Base-by-base conservation (phyloP, 2,797 vertebrate species). In the Cyclura pinguis region DNA sequence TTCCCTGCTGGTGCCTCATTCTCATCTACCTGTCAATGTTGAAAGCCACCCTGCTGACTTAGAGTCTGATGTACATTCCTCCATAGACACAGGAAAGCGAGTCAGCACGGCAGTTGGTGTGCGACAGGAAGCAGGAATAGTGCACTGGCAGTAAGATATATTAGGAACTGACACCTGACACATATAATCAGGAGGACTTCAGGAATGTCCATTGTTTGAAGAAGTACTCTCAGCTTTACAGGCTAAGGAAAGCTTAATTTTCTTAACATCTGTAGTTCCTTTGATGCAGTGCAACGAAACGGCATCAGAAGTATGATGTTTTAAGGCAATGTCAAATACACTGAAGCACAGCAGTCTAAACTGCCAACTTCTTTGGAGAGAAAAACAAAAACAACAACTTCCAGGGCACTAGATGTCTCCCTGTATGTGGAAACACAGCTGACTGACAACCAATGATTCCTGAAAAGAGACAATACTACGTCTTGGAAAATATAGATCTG, bases 21-120 rank as follows among this genome's bases (percentile, higher is more conserved):
- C 84, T 88, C 52, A 52, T 78, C 73, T 86, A 78, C 78, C 84
- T 92, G 89, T 86, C 80, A 88, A 82, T 62, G n/a, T 88, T 89
- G 89, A 90, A 88, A 88, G 86, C 89, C 59, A 62, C 59, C 86
- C 86, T 55, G 82, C 77, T 81, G 82, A 50, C 38, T 77, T 86
- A 27, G 86, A 78, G 72, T 52, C 74, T 90, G 85, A 87, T 74
- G 73, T 84, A 73, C 85, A 80, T 89, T 92, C 81, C 81, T 89
- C 85, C 88, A 87, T 73, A 87, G 88, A 74, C 52, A 78, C 50
- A 84, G 85, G 55, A 86, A 92, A 85, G 83, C 1, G 27, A 47
- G 77, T 32, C 81, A 86, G 55, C 0, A 57, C 64, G 42, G 27
- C 0, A 0, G 85, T 72, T 89, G 85, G 52, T 32, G 3, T 85